phyloP scores from a whole-genome alignment of 2,888 invertebrate genomes.

The Hyles lineata region DNA sequence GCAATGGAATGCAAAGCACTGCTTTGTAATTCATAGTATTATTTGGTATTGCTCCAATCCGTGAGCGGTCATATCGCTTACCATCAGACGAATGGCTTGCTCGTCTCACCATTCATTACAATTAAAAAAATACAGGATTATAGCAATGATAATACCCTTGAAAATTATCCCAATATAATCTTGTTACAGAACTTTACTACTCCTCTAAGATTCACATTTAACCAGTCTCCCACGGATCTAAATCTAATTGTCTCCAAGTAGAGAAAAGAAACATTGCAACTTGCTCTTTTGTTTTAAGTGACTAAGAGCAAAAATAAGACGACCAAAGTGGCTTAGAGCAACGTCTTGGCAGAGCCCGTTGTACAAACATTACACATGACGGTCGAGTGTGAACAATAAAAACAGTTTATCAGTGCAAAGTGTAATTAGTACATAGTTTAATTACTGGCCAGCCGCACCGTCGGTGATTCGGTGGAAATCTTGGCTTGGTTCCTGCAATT shows the following conservation, averaged over 20 bases:
- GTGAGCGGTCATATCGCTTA: no score
- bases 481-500: constrained; percentile 78
- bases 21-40: no score
- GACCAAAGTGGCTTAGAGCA: neutral
- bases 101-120: no score
- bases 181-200: no score
- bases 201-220: no score
- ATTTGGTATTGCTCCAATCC: no score
- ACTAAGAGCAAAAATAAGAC: neutral
- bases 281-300: neutral
- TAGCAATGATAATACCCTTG: no score
- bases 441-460: constrained; percentile 61
- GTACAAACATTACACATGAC: constrained; percentile 15
- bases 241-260: neutral
- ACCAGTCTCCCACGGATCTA: no score
- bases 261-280: neutral
- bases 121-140: no score
- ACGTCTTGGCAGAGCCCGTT: neutral
- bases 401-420: constrained; percentile 68
- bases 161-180: no score
- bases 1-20: no score
- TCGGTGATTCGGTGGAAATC: constrained; percentile 72
- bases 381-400: constrained; percentile 56
- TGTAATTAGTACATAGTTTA: constrained; percentile 80
- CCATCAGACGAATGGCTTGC: no score